Evolutionary conservation across 2,113 vertebrate genomes (phyloP).

Genomic region (Rhodinocichla rosea): DNA sequence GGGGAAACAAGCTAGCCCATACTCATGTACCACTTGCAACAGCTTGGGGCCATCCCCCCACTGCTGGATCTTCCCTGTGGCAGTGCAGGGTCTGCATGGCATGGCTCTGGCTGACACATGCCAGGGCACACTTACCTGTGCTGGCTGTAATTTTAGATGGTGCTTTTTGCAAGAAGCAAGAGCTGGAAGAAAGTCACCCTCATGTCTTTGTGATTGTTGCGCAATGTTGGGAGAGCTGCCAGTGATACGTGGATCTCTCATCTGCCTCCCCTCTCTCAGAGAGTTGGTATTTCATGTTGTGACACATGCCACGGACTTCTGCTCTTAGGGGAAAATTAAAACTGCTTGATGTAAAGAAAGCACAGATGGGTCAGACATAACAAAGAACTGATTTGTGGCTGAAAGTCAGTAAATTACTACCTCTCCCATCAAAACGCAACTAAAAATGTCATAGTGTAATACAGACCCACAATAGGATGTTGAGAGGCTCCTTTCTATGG

Average conservation of each 20-base stretch:
- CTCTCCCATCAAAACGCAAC: not conserved
- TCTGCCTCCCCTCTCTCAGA: not conserved
- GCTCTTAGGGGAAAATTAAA: not conserved
- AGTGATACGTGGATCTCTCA: not conserved
- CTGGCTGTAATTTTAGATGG: not conserved
- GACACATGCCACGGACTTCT: not conserved
- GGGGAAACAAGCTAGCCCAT: not conserved
- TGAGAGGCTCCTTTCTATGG: not conserved
- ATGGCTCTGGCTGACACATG: accelerated
- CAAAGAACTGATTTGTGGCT: not conserved
- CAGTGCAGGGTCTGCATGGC: accelerated
- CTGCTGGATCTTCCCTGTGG: not conserved
- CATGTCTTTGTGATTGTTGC: not conserved
- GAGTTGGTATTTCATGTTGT: not conserved
- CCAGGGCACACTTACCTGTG: accelerated
- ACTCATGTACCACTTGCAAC: accelerated
- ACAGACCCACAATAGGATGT: not conserved
- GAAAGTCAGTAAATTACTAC: not conserved
- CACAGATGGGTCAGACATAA: not conserved
- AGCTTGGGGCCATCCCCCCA: too few species aligned
- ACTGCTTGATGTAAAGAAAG: not conserved
- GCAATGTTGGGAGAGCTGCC: not conserved
- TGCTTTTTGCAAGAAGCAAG: not conserved
- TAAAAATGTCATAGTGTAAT: accelerated
- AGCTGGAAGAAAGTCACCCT: not conserved